These are phyloP conservation scores for Biston stratarius DNA, from an alignment of 2,888 invertebrate genomes.

Conservation along the genomic window DNA sequence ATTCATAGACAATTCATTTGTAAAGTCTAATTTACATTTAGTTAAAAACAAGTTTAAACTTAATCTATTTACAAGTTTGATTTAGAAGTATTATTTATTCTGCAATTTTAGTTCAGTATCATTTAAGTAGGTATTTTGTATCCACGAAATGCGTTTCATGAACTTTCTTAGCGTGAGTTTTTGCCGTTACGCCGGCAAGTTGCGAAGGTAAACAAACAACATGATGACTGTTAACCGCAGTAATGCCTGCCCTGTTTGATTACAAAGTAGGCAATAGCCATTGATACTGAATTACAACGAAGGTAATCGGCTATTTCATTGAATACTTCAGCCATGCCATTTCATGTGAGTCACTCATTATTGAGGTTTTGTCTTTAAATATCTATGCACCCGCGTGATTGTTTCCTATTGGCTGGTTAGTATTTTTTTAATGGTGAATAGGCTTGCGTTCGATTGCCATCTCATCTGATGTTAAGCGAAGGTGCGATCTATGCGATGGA, in stretches of 20 bases:
- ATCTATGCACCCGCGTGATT: background rate
- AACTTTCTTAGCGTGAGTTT: conserved; percentile 28
- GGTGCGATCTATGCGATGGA: too few species aligned
- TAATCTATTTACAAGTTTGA: too few species aligned
- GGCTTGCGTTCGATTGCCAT: too few species aligned
- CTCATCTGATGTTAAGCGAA: too few species aligned
- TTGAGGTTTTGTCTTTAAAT: background rate
- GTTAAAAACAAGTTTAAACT: too few species aligned
- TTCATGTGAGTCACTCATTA: conserved; percentile 24
- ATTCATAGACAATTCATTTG: too few species aligned
- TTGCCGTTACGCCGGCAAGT: conserved; percentile 26
- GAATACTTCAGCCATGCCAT: conserved; percentile 25
- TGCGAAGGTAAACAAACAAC: conserved; percentile 34
- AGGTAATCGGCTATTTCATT: conserved; percentile 25
- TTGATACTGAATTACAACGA: conserved; percentile 18
- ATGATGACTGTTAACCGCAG: conserved; percentile 18
- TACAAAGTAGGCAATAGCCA: conserved; percentile 28
- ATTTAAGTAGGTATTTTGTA: conserved; percentile 10
- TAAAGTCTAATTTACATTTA: too few species aligned
- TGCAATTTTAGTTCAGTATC: background rate
- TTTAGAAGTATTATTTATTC: too few species aligned
- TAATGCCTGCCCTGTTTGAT: conserved; percentile 26
- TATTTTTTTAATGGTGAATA: background rate
- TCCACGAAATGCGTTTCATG: conserved; percentile 14
- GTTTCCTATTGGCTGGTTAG: background rate